These are phyloP conservation scores for Cololabis saira DNA, from an alignment of 2,113 vertebrate species.

Conservation along the genomic window DNA sequence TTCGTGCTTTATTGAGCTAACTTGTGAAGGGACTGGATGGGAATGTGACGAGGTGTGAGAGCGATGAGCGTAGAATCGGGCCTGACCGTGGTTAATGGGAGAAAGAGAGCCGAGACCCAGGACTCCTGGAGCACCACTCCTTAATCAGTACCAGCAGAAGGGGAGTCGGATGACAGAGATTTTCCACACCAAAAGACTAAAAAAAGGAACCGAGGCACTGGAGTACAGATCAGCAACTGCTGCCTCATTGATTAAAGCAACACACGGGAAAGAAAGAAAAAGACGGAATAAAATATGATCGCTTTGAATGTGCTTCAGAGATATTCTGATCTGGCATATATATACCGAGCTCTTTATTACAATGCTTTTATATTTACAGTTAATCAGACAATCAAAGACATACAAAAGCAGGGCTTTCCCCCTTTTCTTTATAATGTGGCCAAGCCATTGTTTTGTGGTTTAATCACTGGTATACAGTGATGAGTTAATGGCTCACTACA, in stretches of 20 bases:
- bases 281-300: constrained; percentile 15
- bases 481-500: too few relatives aligned
- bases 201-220: constrained; percentile 17
- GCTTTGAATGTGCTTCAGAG: background rate
- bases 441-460: constrained; percentile 49
- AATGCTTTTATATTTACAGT: constrained; percentile 41
- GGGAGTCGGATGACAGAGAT: constrained; percentile 57
- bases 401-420: constrained; percentile 15
- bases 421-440: constrained; percentile 33
- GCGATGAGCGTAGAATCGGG: constrained; percentile 52
- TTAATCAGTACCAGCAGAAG: constrained; percentile 70
- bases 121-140: constrained; percentile 11
- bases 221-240: constrained; percentile 33
- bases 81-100: constrained; percentile 50
- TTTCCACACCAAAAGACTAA: constrained; percentile 54
- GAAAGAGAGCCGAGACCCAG: constrained; percentile 39
- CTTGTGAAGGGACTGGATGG: background rate
- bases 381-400: constrained; percentile 36
- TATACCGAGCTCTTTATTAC: background rate
- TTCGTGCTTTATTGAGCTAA: constrained; percentile 4
- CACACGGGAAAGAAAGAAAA: constrained; percentile 7
- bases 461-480: constrained; percentile 35
- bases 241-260: constrained; percentile 67
- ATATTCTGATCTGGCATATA: too few relatives aligned
- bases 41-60: constrained; percentile 54